Conservation (phyloP, 2,888 invertebrate species). For the Lasioglossum oenotherae region DNA sequence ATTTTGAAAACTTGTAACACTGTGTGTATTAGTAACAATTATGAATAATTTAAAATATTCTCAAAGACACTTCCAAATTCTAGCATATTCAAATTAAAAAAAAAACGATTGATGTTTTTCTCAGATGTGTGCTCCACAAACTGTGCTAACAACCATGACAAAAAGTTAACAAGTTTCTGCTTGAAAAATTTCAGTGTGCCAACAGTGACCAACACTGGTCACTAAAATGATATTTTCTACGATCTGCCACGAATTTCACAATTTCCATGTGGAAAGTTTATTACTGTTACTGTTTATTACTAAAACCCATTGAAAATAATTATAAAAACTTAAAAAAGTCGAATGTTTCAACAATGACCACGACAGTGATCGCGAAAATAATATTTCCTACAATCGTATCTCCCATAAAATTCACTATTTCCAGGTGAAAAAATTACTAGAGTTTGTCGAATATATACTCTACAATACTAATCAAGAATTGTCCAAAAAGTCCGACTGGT, state of each 20-base stretch:
- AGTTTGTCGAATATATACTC: background rate
- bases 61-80: background rate
- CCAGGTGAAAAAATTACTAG: background rate
- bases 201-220: too few species aligned
- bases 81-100: background rate
- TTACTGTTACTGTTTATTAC: too few species aligned
- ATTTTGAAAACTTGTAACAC: too few species aligned
- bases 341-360: background rate
- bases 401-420: background rate
- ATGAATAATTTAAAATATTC: background rate
- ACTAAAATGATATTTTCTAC: too few species aligned
- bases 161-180: background rate
- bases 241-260: too few species aligned
- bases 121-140: too few species aligned
- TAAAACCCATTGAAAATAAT: too few species aligned
- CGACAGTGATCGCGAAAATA: background rate
- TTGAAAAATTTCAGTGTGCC: background rate
- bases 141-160: background rate
- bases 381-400: background rate
- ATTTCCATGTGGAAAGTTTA: too few species aligned
- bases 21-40: background rate
- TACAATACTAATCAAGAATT: background rate
- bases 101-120: background rate
- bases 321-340: background rate
- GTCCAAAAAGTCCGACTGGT: background rate